Conservation (phyloP, 2,888 invertebrate genomes). For the Auanema freiburgensis region DNA sequence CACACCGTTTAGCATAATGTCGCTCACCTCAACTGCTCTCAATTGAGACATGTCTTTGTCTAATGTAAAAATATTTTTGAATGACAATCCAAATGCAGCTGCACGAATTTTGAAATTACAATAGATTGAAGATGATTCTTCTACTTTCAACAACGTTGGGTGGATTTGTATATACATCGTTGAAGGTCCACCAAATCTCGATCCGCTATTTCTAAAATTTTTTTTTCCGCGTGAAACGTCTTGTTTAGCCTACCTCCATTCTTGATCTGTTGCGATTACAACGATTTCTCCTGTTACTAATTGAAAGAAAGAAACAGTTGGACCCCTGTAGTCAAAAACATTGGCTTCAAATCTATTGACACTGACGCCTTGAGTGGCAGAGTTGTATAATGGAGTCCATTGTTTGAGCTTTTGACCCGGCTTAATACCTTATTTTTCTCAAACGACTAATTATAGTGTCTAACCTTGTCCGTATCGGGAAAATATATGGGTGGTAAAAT, state of each 20-base stretch:
- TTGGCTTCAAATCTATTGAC: constrained; percentile 60
- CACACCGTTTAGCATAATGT: background rate
- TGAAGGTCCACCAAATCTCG: constrained; percentile 32
- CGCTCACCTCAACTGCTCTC: constrained; percentile 31
- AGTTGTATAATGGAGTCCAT: constrained; percentile 53
- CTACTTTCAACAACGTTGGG: constrained; percentile 24
- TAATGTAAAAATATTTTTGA: constrained; percentile 34
- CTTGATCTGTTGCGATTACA: constrained; percentile 51
- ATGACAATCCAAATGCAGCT: constrained; percentile 32
- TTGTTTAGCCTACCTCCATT: constrained; percentile 44
- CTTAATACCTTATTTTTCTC: background rate
- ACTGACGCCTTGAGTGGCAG: constrained; percentile 50
- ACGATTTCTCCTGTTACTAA: constrained; percentile 33
- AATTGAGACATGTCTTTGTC: constrained; percentile 39
- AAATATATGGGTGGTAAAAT: constrained; percentile 49
- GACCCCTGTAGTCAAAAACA: constrained; percentile 56
- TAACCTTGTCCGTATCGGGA: constrained; percentile 31
- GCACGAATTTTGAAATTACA: constrained; percentile 47
- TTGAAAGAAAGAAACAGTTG: constrained; percentile 50
- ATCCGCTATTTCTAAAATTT: constrained; percentile 29
- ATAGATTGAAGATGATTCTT: constrained; percentile 31
- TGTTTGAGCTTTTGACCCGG: constrained; percentile 4
- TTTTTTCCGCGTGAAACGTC: background rate
- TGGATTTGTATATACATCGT: constrained; percentile 29
- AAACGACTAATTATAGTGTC: background rate